Base-by-base conservation (phyloP, 37 sponge, comb jelly and placozoan species). In the Lycopodina hypogea region DNA sequence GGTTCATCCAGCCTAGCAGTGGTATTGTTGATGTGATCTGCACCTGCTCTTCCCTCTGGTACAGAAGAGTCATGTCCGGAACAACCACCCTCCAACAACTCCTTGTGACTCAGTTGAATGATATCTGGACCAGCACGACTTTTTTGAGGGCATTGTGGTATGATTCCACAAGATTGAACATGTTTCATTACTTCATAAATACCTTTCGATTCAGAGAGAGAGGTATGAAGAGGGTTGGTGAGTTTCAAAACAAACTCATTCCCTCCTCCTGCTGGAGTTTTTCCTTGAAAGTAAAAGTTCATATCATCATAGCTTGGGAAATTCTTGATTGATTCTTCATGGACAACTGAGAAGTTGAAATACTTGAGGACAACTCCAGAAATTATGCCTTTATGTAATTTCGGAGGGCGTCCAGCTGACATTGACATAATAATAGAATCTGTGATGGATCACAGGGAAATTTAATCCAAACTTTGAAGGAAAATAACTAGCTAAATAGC, bases 221-320 rank as follows among this genome's bases (percentile, higher is more conserved):
- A 57, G 38, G 42, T 45, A 26, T n/a, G 22, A 2, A 77, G 50
- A 26, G 76, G 61, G 21, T 76, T 76, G 40, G 12, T 7, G n/a
- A 76, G 18, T 42, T 76, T 76, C 19, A 76, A 56, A 38, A 76
- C 61, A 60, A 42, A 76, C 28, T 58, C 61, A n/a, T 24, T 12
- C 23, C 45, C n/a, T 17, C 24, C 70, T 70, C 26, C 45, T 24
- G 39, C n/a, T 23, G 23, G 3, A 42, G 3, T 14, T 1, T 70
- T 22, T 38, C 87, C 87, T 7, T 36, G 56, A 67, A 87, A 87
- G 69, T 76, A 81, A 39, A 62, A 87, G 50, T 87, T 87, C 8
- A 81, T 56, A 69, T 87, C 87, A 32, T 75, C 77, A 29, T 87
- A 87, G 38, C 87, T 87, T 9, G 55, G 56, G 19, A 87, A n/a